Percentiles rank a stretch among this genome's conserved stretches.
These are phyloP conservation scores for Coptotermes formosanus DNA, from an alignment of 1,140 invertebrate genomes.

Conservation along the genomic window DNA sequence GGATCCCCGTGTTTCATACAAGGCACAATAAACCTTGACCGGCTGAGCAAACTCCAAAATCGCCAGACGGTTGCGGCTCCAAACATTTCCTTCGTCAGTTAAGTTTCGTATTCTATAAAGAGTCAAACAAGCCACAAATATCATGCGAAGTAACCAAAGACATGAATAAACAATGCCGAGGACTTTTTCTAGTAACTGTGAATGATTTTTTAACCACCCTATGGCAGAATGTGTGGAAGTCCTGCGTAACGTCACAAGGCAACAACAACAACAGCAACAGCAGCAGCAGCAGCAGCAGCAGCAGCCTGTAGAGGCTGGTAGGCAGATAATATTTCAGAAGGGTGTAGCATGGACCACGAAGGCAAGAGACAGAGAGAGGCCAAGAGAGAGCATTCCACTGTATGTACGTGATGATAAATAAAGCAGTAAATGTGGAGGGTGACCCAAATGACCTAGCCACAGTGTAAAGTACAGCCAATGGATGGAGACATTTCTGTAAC, in stretches of 20 bases:
- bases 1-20: too few species aligned
- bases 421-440: background rate
- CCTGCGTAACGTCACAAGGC: background rate
- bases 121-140: too few species aligned
- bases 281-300: background rate
- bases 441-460: background rate
- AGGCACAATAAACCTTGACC: too few species aligned
- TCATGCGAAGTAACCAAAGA: too few species aligned
- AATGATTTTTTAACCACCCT: background rate
- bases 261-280: background rate
- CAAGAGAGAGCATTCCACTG: background rate
- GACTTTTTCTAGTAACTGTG: background rate
- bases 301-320: conserved; percentile 11
- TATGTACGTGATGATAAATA: background rate
- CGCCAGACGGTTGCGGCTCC: too few species aligned
- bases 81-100: too few species aligned
- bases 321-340: conserved; percentile 13
- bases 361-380: background rate
- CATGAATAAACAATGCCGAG: too few species aligned
- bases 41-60: too few species aligned
- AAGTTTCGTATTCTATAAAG: too few species aligned
- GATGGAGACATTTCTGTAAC: background rate
- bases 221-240: background rate
- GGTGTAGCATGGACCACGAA: conserved; percentile 4
- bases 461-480: background rate